These are phyloP conservation scores for Melipona quadrifasciata DNA, from an alignment of 1,140 invertebrate species.

Conservation along the genomic window DNA sequence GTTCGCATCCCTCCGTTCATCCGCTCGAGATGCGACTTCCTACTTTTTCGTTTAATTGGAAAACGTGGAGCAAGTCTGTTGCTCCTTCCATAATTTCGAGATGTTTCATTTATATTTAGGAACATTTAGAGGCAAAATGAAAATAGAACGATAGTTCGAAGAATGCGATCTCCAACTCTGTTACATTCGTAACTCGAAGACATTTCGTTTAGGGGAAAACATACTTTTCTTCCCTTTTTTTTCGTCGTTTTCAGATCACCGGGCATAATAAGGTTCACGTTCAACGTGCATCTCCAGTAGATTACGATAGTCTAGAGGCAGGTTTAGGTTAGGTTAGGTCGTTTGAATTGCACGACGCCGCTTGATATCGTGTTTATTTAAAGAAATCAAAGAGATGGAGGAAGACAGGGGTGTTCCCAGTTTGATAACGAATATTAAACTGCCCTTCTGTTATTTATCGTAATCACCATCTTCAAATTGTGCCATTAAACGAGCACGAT, in stretches of 20 bases:
- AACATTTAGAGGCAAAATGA: too few relatives aligned
- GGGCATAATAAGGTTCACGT: slow-evolving; percentile 5
- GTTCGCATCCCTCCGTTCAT: slow-evolving; percentile 7
- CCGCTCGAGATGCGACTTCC: not conserved
- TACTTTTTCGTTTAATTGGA: not conserved
- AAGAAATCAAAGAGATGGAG: not conserved
- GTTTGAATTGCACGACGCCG: not conserved
- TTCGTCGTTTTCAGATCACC: slow-evolving; percentile 6
- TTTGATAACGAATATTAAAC: not conserved
- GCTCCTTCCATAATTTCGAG: too few relatives aligned
- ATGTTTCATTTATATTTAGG: too few relatives aligned
- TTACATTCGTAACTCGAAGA: too few relatives aligned
- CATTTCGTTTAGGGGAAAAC: too few relatives aligned
- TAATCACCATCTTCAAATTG: not conserved
- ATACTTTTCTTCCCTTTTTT: not conserved
- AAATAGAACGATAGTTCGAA: too few relatives aligned
- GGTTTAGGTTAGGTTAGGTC: too few relatives aligned
- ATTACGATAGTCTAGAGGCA: not conserved
- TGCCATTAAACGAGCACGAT: not conserved
- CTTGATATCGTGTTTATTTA: not conserved
- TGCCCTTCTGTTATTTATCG: not conserved
- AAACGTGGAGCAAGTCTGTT: too few relatives aligned
- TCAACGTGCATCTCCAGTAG: not conserved
- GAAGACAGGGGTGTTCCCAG: not conserved
- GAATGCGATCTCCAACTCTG: too few relatives aligned